These are phyloP conservation scores for Typhlichthys eigenmanni DNA, from an alignment of 2,797 vertebrate genomes.

Conservation along the genomic window DNA sequence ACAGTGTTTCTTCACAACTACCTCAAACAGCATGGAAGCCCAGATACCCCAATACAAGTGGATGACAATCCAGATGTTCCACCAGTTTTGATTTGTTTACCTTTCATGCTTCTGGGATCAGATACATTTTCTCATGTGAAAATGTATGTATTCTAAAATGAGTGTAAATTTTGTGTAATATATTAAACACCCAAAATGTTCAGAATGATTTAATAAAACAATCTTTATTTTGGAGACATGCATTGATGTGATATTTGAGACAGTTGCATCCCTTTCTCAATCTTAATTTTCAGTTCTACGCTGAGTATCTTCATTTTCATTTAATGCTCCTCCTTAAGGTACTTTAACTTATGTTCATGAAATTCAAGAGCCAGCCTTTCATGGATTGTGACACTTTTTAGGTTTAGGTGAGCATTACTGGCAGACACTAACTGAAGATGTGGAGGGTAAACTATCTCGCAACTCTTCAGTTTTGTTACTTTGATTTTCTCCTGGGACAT, in stretches of 20 bases:
- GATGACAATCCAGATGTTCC: background rate
- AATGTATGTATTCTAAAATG: too few species aligned
- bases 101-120: too few species aligned
- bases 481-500: too few species aligned
- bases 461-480: slow-evolving; percentile 4
- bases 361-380: slow-evolving; percentile 10
- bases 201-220: too few species aligned
- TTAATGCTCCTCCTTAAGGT: slow-evolving; percentile 11
- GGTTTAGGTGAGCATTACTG: background rate
- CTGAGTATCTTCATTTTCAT: slow-evolving; percentile 14
- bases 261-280: background rate
- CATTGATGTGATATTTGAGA: too few species aligned
- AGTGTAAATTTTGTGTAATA: too few species aligned
- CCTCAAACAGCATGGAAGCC: slow-evolving; percentile 6
- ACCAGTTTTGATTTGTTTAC: background rate
- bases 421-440: background rate
- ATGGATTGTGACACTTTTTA: slow-evolving; percentile 3
- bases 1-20: slow-evolving; percentile 26
- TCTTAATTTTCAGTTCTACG: slow-evolving; percentile 1
- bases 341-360: slow-evolving; percentile 15
- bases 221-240: too few species aligned
- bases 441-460: background rate
- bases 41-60: background rate
- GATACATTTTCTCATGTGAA: too few species aligned
- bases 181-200: too few species aligned